Percentiles rank a stretch among this genome's conserved stretches.
phyloP scores from a whole-genome alignment of 2,113 vertebrate species.

The Astur gentilis region DNA sequence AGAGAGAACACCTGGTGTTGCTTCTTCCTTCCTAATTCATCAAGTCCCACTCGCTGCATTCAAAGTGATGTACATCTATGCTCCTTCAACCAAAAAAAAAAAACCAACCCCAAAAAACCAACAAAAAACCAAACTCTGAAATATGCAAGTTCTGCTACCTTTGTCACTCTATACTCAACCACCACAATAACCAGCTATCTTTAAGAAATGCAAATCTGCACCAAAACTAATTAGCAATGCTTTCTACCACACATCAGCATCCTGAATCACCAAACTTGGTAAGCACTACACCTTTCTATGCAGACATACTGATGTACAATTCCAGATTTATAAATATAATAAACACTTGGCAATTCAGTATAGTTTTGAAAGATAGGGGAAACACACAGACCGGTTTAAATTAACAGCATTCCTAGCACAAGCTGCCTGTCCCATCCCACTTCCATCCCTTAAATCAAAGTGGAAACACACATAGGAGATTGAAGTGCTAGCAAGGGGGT shows the following conservation, averaged over 20 bases:
- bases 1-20: not conserved
- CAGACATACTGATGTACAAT: too few relatives aligned
- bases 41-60: not conserved
- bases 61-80: fast-evolving
- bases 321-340: not conserved
- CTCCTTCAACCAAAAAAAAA: not conserved
- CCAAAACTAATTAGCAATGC: not conserved
- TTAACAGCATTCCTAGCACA: too few relatives aligned
- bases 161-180: not conserved
- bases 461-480: not conserved
- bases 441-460: not conserved
- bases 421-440: not conserved
- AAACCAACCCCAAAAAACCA: too few relatives aligned
- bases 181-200: not conserved
- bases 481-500: not conserved
- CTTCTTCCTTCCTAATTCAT: not conserved
- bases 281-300: fast-evolving
- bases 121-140: too few relatives aligned
- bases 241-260: not conserved
- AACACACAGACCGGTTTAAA: not conserved
- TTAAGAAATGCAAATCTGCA: not conserved
- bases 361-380: not conserved
- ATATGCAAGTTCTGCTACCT: not conserved
- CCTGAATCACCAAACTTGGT: not conserved
- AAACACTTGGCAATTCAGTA: not conserved